Percentiles rank a stretch among this genome's conserved stretches.
Conservation (phyloP, 2,797 vertebrate genomes). For the Myotis planiceps region DNA sequence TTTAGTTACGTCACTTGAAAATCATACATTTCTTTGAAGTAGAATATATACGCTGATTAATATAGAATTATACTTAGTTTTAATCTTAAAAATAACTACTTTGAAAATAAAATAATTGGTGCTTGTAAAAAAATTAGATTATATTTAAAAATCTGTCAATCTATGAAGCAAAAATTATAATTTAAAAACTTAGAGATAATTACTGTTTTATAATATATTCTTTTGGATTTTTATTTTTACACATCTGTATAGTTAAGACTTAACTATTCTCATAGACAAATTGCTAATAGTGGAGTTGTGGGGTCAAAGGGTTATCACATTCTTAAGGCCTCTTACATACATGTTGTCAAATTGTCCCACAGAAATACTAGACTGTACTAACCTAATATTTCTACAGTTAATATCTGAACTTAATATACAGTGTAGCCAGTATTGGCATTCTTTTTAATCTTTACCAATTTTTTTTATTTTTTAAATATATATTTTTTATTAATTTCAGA, state of each 20-base stretch:
- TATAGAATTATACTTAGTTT: background rate
- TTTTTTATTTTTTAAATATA: background rate
- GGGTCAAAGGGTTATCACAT: background rate
- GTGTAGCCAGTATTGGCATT: background rate
- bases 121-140: background rate
- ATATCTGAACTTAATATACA: background rate
- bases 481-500: background rate
- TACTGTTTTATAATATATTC: background rate
- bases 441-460: background rate
- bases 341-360: background rate
- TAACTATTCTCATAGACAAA: background rate
- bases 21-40: background rate
- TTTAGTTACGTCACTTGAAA: background rate
- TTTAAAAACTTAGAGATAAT: background rate
- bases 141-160: background rate
- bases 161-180: background rate
- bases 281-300: background rate
- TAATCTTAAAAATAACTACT: slow-evolving; percentile 14
- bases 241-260: background rate
- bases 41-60: background rate
- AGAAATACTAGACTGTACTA: background rate
- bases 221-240: slow-evolving; percentile 9
- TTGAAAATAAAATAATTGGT: background rate
- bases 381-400: background rate
- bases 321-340: background rate